A percentile compares a stretch with the other conserved stretches of the same genome.
Evolutionary conservation across 1,140 invertebrate species (phyloP).

Genomic region (Drosophila sp.): DNA sequence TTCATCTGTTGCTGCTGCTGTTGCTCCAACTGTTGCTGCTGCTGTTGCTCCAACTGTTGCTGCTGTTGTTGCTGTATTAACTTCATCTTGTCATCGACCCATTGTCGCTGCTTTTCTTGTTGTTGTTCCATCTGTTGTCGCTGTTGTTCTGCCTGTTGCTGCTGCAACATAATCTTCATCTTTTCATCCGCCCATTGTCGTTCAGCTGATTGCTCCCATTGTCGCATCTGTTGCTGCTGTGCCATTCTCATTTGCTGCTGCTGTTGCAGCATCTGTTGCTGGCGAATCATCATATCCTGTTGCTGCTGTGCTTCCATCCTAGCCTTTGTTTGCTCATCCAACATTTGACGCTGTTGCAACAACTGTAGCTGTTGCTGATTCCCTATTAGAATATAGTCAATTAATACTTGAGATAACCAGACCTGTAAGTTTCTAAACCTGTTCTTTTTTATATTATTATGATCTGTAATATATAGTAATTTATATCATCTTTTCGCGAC

Average conservation of each 20-base stretch:
- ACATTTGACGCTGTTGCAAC: constrained; percentile 4
- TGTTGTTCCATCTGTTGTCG: constrained; percentile 7
- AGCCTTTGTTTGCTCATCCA: no score
- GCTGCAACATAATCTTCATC: neutral
- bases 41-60: neutral
- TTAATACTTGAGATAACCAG: no score
- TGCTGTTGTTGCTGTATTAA: constrained; percentile 9
- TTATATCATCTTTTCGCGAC: no score
- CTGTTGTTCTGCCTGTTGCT: neutral
- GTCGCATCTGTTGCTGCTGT: constrained; percentile 15
- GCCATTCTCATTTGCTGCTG: neutral
- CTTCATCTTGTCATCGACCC: constrained; percentile 25
- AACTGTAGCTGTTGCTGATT: neutral
- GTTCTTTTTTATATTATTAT: no score
- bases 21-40: neutral
- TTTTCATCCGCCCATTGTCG: neutral
- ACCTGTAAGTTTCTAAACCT: no score
- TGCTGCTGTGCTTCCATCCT: constrained; percentile 27
- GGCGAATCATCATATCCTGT: no score
- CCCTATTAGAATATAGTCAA: no score
- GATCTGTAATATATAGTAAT: no score
- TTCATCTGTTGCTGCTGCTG: constrained; percentile 5
- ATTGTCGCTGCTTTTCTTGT: constrained; percentile 26
- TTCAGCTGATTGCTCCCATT: neutral
- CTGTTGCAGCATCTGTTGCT: constrained; percentile 21